Conservation (phyloP, 2,797 vertebrate species). For the Parauchenoglanis punctatus region DNA sequence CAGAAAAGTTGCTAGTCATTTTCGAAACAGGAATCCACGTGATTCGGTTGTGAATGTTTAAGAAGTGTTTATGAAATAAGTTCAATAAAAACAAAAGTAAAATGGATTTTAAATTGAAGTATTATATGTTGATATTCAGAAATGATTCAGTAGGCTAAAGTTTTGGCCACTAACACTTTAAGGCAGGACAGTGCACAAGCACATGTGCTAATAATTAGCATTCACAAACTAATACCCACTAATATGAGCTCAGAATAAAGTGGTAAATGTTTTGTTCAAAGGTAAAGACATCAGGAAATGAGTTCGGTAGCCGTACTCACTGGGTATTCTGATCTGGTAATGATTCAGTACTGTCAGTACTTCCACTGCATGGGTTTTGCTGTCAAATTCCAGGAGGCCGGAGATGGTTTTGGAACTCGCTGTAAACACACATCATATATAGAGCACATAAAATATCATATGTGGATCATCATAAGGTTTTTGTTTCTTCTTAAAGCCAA, state of each 20-base stretch:
- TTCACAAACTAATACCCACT: background rate
- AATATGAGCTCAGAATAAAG: background rate
- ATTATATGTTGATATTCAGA: background rate
- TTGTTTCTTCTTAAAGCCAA: background rate
- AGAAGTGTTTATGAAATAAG: background rate
- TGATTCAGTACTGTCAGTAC: conserved; percentile 98
- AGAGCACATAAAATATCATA: background rate
- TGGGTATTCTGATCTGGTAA: conserved; percentile 97
- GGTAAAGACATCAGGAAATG: background rate
- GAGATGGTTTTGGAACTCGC: conserved; percentile 95
- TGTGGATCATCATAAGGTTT: background rate
- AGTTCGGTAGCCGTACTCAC: conserved; percentile 74
- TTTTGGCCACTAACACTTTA: background rate
- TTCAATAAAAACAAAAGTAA: background rate
- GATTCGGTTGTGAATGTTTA: background rate
- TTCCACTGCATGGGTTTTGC: conserved; percentile 95
- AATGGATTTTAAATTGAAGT: background rate
- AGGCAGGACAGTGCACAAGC: background rate
- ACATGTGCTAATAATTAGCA: no score
- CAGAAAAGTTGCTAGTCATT: background rate
- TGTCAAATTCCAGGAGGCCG: conserved; percentile 92
- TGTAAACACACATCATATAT: conserved; percentile 57
- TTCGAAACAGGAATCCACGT: background rate
- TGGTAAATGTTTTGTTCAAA: background rate
- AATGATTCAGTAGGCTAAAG: background rate